Evolutionary conservation across 2,888 invertebrate genomes (phyloP).

Genomic region (Acheta domesticus): DNA sequence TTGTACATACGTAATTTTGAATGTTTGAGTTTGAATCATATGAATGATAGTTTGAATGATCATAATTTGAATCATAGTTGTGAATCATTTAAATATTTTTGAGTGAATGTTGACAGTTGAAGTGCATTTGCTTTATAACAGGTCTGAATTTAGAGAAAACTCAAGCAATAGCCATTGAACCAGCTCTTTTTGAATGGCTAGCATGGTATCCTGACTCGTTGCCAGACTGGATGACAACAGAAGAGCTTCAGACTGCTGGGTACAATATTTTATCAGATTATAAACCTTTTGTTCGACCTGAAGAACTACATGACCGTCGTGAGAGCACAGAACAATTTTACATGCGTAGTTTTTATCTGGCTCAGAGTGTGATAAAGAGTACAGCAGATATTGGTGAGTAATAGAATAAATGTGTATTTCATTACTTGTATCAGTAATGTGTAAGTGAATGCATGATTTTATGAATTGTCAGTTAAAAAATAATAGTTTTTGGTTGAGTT

Average conservation of each 20-base stretch:
- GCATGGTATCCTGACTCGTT: conserved; percentile 79
- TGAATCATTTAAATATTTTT: not conserved
- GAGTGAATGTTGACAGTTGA: not conserved
- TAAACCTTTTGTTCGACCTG: conserved; percentile 56
- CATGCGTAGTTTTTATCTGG: conserved; percentile 57
- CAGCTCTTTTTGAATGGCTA: conserved; percentile 90
- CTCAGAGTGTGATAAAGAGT: conserved; percentile 55
- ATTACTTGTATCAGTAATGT: not conserved
- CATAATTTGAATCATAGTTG: no score
- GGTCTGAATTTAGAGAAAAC: conserved; percentile 31
- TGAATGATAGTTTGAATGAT: no score
- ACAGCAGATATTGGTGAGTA: conserved; percentile 49
- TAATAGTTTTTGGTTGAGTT: not conserved
- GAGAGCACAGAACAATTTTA: conserved; percentile 69
- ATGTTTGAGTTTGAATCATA: no score
- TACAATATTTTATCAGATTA: conserved; percentile 72
- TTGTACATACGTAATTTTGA: no score
- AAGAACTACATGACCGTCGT: conserved; percentile 53
- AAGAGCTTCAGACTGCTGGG: conserved; percentile 69
- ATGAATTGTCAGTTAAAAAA: not conserved
- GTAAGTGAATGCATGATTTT: not conserved
- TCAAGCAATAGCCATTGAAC: conserved; percentile 69
- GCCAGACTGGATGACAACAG: conserved; percentile 73
- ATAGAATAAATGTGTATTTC: not conserved
- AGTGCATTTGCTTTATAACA: not conserved